These are phyloP conservation scores for Euclidia mi DNA, from an alignment of 2,888 invertebrate species.

Conservation along the genomic window DNA sequence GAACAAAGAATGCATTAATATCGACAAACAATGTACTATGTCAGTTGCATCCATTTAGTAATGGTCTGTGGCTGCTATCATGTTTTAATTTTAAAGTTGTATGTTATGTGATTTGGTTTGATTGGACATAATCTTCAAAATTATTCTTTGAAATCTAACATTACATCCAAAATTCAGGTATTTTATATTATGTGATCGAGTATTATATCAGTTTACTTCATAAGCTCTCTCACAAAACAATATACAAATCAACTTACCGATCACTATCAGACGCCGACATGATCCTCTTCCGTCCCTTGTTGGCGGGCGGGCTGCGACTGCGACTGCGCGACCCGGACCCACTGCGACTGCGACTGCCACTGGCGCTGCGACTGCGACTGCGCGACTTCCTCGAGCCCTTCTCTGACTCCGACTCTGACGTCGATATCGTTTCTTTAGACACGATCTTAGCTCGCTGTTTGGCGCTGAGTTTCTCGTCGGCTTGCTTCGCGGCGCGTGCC, in stretches of 20 bases:
- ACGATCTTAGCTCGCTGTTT: constrained; percentile 97
- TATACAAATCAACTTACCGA: constrained; percentile 61
- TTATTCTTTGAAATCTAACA: too few species aligned
- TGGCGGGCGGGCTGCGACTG: constrained; percentile 82
- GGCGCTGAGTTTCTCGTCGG: constrained; percentile 93
- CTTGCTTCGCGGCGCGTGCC: constrained; percentile 73
- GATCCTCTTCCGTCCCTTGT: constrained; percentile 89
- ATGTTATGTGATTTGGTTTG: too few species aligned
- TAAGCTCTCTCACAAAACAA: too few species aligned
- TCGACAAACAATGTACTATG: too few species aligned
- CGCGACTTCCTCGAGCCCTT: constrained; percentile 72
- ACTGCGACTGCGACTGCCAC: constrained; percentile 79
- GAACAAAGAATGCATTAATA: too few species aligned
- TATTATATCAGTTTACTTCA: too few species aligned
- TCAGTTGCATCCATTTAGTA: too few species aligned
- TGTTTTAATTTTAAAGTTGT: too few species aligned
- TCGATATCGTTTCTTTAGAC: constrained; percentile 98
- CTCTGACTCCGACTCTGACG: constrained; percentile 95
- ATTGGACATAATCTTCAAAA: too few species aligned
- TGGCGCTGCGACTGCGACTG: constrained; percentile 66
- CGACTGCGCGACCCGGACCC: constrained; percentile 61
- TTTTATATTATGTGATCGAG: too few species aligned
- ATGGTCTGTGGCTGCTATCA: too few species aligned
- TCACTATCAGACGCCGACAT: constrained; percentile 91
- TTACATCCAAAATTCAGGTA: too few species aligned